Conservation (phyloP, 1,140 invertebrate genomes). For the Musca vetustissima region DNA sequence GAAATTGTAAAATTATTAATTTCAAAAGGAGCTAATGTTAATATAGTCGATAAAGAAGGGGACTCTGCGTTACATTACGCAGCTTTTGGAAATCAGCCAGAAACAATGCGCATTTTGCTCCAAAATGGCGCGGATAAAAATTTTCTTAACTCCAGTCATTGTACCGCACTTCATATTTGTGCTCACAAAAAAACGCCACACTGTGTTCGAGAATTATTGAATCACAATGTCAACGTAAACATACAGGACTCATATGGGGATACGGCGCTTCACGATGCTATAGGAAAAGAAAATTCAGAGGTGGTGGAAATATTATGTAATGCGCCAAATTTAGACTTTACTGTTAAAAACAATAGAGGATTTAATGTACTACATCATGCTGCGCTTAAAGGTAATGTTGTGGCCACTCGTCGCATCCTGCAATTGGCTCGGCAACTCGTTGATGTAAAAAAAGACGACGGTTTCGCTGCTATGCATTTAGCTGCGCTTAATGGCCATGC, state of each 20-base stretch:
- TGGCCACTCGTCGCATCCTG: constrained; percentile 73
- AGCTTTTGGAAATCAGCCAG: constrained; percentile 76
- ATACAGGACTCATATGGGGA: constrained; percentile 88
- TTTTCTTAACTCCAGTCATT: constrained; percentile 79
- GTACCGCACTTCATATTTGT: constrained; percentile 83
- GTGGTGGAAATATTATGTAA: constrained; percentile 76
- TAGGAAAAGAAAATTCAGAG: constrained; percentile 78
- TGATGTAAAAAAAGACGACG: constrained; percentile 87
- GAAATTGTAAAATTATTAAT: constrained; percentile 76
- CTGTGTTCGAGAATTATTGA: constrained; percentile 76
- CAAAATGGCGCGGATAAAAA: constrained; percentile 75
- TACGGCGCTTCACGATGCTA: constrained; percentile 86
- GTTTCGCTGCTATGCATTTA: constrained; percentile 84
- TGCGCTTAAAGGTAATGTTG: constrained; percentile 83
- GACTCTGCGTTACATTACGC: constrained; percentile 88
- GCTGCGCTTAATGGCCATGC: constrained; percentile 83
- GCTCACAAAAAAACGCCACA: constrained; percentile 85
- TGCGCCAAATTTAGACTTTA: constrained; percentile 71
- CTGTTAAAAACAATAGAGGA: constrained; percentile 79
- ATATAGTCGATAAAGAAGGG: constrained; percentile 81
- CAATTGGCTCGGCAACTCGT: constrained; percentile 73
- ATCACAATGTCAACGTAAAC: constrained; percentile 78
- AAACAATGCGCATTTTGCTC: constrained; percentile 76
- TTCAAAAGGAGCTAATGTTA: constrained; percentile 69
- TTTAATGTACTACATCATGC: constrained; percentile 91